Conservation (phyloP, 1,140 invertebrate species). For the Sycophaga agraensis region DNA sequence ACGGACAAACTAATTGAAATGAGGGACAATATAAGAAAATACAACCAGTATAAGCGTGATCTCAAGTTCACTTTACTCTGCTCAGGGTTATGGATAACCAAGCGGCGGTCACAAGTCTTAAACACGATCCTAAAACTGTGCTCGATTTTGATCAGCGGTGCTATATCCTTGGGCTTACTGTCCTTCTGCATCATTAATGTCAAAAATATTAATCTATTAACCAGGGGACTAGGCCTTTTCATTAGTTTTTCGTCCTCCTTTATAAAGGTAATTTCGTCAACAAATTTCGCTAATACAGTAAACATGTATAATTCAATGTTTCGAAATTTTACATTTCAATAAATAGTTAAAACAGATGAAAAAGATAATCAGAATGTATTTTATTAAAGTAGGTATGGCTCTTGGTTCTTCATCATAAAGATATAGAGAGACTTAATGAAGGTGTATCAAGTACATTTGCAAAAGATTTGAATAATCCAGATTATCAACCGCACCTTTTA, state of each 20-base stretch:
- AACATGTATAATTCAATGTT: neutral
- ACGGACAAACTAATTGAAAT: too few relatives aligned
- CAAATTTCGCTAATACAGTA: neutral
- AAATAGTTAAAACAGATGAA: neutral
- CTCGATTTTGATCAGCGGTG: neutral
- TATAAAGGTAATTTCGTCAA: constrained; percentile 30
- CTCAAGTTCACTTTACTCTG: neutral
- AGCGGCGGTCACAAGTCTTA: neutral
- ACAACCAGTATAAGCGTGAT: neutral
- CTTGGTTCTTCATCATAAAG: neutral
- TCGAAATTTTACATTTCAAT: too few relatives aligned
- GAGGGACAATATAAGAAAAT: neutral
- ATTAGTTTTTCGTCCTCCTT: constrained; percentile 26
- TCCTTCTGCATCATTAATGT: constrained; percentile 28
- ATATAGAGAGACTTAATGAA: neutral
- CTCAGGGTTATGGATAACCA: neutral
- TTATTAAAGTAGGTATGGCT: constrained; percentile 1
- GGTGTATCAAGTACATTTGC: neutral
- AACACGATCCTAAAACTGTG: neutral
- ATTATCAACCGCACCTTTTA: neutral
- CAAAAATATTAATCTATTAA: constrained; percentile 30
- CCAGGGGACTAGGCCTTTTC: constrained; percentile 30
- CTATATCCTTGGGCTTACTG: neutral
- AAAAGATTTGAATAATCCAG: neutral
- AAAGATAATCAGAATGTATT: too few relatives aligned